Conservation (phyloP, 2,888 invertebrate species). For the Phyllotreta striolata region DNA sequence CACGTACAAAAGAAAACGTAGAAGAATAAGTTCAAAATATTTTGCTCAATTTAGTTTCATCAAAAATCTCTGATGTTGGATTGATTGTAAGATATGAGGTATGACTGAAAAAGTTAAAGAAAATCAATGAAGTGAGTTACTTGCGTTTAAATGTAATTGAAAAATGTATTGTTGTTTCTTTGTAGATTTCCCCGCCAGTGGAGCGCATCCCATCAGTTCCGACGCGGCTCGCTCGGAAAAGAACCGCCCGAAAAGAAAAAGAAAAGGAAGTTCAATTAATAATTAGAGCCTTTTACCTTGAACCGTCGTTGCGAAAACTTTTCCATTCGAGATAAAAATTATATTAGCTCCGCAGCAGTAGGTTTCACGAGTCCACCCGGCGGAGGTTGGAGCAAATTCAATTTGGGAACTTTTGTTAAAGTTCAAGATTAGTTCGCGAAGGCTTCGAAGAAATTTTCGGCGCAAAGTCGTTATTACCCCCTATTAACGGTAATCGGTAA, state of each 20-base stretch:
- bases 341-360: conserved; percentile 38
- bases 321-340: conserved; percentile 40
- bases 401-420: conserved; percentile 36
- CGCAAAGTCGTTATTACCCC: conserved; percentile 27
- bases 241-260: neutral
- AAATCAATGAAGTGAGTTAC: too few species aligned
- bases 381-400: conserved; percentile 32
- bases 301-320: conserved; percentile 37
- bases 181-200: conserved; percentile 1
- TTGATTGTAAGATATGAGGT: too few species aligned
- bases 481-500: conserved; percentile 15
- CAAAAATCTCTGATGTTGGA: too few species aligned
- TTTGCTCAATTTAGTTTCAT: too few species aligned
- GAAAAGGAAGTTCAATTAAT: conserved; percentile 37
- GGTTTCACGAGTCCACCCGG: conserved; percentile 35
- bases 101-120: too few species aligned
- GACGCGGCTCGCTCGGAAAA: neutral
- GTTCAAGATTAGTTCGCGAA: conserved; percentile 29
- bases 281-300: conserved; percentile 39
- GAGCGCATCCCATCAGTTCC: conserved; percentile 2
- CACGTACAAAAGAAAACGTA: too few species aligned
- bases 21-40: too few species aligned
- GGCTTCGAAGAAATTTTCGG: conserved; percentile 18
- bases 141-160: too few species aligned
- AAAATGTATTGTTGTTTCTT: too few species aligned